phyloP scores from a whole-genome alignment of 2,888 invertebrate genomes.

The Melanotus villosus region DNA sequence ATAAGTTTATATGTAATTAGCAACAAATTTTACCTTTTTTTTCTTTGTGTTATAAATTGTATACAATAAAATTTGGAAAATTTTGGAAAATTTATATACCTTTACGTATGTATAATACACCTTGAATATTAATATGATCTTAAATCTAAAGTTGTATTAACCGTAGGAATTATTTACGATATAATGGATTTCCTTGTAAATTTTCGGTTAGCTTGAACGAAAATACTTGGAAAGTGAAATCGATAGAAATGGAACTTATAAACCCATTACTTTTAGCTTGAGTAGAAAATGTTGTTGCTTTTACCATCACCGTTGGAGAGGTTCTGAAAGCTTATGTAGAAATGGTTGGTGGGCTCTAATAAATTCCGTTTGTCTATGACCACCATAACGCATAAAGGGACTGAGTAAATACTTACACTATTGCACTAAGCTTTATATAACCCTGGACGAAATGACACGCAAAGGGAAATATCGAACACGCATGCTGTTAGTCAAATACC shows the following conservation, averaged over 20 bases:
- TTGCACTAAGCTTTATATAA: background rate
- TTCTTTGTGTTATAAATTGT: no score
- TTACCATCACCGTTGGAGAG: background rate
- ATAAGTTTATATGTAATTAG: no score
- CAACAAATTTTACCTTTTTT: no score
- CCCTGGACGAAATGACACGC: conserved; percentile 29
- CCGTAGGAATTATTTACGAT: no score
- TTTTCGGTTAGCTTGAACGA: no score
- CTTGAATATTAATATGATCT: no score
- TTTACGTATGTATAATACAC: no score
- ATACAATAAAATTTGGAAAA: no score
- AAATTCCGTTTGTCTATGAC: conserved; percentile 9
- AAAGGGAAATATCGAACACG: conserved; percentile 31
- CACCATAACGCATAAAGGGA: conserved; percentile 4
- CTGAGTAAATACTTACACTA: conserved; percentile 1
- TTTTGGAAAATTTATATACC: no score
- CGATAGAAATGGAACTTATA: background rate
- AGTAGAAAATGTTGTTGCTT: conserved; percentile 15
- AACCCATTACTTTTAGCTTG: background rate
- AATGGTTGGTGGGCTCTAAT: conserved; percentile 1
- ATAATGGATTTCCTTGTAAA: no score
- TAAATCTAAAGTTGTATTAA: no score
- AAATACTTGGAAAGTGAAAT: no score
- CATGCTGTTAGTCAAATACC: conserved; percentile 31
- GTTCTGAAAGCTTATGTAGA: conserved; percentile 3